phyloP scores from a whole-genome alignment of 2,797 vertebrate species.

The Lithobates pipiens region DNA sequence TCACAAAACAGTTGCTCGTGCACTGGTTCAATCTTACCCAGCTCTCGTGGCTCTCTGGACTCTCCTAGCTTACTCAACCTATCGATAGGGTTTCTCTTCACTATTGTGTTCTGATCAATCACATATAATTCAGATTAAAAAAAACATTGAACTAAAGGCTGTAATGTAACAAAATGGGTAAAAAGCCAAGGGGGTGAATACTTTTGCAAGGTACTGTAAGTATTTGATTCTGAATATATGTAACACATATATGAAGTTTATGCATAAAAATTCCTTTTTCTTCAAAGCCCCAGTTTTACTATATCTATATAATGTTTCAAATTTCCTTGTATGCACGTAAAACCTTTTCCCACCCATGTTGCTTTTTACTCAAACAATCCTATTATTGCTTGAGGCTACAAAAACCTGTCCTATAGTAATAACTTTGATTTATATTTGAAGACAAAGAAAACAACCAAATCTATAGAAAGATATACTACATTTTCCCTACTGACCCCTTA shows the following conservation, averaged over 20 bases:
- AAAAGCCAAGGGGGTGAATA: too few relatives aligned
- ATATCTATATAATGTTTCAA: background rate
- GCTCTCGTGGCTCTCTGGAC: too few relatives aligned
- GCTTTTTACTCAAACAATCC: background rate
- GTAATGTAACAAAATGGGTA: too few relatives aligned
- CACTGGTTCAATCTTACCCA: too few relatives aligned
- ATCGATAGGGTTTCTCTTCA: too few relatives aligned
- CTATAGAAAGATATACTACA: background rate
- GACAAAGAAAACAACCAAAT: background rate
- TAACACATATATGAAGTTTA: background rate
- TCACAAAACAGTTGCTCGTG: too few relatives aligned
- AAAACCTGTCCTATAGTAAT: background rate
- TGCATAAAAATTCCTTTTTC: background rate
- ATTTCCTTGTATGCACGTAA: background rate
- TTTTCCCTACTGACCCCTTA: background rate
- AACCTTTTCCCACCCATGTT: background rate
- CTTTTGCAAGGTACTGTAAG: too few relatives aligned
- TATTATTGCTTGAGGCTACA: background rate
- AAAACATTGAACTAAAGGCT: too few relatives aligned
- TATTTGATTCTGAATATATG: too few relatives aligned
- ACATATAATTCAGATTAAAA: too few relatives aligned
- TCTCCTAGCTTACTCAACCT: too few relatives aligned
- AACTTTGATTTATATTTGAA: slow-evolving; percentile 38
- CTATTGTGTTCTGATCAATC: too few relatives aligned
- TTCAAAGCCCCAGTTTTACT: background rate